These are phyloP conservation scores for Pseudobourletiella spinata DNA, from an alignment of 1,140 invertebrate genomes.

Conservation along the genomic window DNA sequence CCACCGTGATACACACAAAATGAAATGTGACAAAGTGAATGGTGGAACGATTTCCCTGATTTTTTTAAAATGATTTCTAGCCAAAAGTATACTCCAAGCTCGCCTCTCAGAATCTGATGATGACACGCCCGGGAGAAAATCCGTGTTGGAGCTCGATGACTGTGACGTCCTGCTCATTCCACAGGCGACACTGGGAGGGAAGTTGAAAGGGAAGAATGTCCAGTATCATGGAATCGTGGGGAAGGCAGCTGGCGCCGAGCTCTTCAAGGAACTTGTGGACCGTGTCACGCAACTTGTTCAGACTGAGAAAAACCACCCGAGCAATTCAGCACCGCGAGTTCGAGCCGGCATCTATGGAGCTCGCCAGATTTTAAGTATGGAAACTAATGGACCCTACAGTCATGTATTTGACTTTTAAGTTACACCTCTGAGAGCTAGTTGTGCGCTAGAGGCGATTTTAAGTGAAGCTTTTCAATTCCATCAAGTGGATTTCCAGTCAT, in stretches of 20 bases:
- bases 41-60: too few species aligned
- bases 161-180: constrained; percentile 45
- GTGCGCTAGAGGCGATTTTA: too few species aligned
- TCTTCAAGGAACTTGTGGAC: constrained; percentile 41
- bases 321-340: too few species aligned
- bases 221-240: constrained; percentile 45
- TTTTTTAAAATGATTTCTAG: too few species aligned
- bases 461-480: too few species aligned
- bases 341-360: constrained; percentile 43
- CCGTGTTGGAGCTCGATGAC: constrained; percentile 39
- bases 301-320: constrained; percentile 20
- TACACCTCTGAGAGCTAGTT: neutral
- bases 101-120: constrained; percentile 40
- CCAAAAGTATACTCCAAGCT: constrained; percentile 39
- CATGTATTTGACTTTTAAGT: constrained; percentile 43
- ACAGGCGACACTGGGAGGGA: constrained; percentile 45
- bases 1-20: neutral
- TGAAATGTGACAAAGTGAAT: too few species aligned
- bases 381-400: constrained; percentile 45
- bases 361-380: constrained; percentile 43
- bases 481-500: too few species aligned
- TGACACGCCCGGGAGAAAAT: constrained; percentile 33
- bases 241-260: constrained; percentile 40
- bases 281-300: constrained; percentile 30
- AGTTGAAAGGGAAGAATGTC: constrained; percentile 43